phyloP scores from a whole-genome alignment of 2,797 vertebrate species.

The Morelia viridis region DNA sequence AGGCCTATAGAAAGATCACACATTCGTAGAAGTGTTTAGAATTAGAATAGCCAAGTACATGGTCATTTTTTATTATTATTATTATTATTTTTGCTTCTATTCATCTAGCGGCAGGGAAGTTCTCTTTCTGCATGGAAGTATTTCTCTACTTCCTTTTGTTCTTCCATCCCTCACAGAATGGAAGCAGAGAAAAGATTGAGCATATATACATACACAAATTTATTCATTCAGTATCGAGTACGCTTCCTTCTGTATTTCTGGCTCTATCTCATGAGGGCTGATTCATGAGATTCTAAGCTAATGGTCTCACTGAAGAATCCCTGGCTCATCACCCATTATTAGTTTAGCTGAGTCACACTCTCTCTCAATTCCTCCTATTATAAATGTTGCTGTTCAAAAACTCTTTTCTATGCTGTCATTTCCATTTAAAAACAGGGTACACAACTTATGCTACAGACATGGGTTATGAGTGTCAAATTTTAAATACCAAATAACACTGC shows the following conservation, averaged over 20 bases:
- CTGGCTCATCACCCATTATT: not conserved
- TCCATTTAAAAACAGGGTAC: not conserved
- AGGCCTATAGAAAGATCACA: constrained; percentile 11
- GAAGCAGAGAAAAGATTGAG: not conserved
- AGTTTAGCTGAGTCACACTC: not conserved
- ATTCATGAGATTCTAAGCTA: not conserved
- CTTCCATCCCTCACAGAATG: not conserved
- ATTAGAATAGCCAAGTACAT: not conserved
- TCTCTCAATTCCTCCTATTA: not conserved
- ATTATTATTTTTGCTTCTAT: not conserved
- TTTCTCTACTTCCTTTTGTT: not conserved
- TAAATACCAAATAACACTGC: not conserved
- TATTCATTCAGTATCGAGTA: not conserved
- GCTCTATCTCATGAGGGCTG: not conserved
- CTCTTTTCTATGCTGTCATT: not conserved
- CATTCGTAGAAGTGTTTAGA: not conserved
- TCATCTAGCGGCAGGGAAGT: not conserved
- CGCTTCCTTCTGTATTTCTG: too few relatives aligned
- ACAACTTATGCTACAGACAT: not conserved
- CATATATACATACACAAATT: too few relatives aligned
- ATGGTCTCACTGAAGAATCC: not conserved
- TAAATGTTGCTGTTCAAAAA: not conserved
- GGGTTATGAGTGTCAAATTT: not conserved
- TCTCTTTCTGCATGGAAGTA: not conserved
- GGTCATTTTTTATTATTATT: too few relatives aligned